A percentile compares a stretch with the other conserved stretches of the same genome.
Conservation (phyloP, 2,888 invertebrate genomes). For the Amblyteles armatorius region DNA sequence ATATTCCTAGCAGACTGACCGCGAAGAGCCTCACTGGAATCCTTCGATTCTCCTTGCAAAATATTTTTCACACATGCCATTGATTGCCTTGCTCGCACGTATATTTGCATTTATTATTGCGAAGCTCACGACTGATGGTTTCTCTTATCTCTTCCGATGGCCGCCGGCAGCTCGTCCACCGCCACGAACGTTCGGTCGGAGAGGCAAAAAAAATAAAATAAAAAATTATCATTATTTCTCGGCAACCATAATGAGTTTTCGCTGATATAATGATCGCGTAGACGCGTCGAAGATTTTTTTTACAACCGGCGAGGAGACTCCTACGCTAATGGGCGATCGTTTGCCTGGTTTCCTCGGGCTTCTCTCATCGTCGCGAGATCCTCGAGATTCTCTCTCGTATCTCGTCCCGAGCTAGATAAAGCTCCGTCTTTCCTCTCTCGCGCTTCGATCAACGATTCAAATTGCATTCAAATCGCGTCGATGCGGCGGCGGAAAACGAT, state of each 20-base stretch:
- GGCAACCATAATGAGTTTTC: conserved; percentile 54
- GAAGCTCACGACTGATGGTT: conserved; percentile 25
- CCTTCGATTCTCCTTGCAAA: neutral
- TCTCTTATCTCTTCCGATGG: neutral
- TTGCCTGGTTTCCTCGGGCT: conserved; percentile 1
- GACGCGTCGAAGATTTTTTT: conserved; percentile 20
- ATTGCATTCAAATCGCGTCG: conserved; percentile 54
- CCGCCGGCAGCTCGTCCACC: conserved; percentile 1
- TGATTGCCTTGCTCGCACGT: conserved; percentile 20
- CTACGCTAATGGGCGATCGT: conserved; percentile 10
- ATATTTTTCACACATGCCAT: conserved; percentile 32
- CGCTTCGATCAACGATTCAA: conserved; percentile 51
- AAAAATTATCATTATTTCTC: conserved; percentile 39
- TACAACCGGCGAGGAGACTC: conserved; percentile 39
- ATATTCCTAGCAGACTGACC: neutral
- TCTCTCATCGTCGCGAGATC: conserved; percentile 4
- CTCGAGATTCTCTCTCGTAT: neutral
- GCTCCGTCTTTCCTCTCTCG: conserved; percentile 32
- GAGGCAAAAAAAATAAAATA: conserved; percentile 11
- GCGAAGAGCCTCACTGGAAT: neutral
- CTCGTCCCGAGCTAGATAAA: neutral
- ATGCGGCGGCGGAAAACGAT: neutral
- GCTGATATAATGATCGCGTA: conserved; percentile 39
- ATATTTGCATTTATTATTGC: conserved; percentile 58
- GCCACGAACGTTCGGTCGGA: conserved; percentile 15